A percentile compares a stretch with the other conserved stretches of the same genome.
These are phyloP conservation scores for Cynopterus sphinx DNA, from an alignment of 2,797 vertebrate species.

Conservation along the genomic window DNA sequence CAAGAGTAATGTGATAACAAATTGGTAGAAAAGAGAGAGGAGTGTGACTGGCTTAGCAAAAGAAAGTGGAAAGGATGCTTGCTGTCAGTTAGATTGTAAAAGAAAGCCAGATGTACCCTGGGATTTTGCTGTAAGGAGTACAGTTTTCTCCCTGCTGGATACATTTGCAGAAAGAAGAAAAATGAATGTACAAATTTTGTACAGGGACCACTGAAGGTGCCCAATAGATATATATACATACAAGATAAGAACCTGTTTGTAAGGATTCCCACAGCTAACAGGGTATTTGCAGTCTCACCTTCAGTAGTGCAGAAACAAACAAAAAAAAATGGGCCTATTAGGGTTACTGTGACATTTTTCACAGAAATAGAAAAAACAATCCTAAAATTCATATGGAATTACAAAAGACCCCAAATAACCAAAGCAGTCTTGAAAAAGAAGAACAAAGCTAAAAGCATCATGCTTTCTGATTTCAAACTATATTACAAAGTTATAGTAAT, in stretches of 20 bases:
- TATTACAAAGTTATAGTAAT: not conserved
- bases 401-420: too few species aligned
- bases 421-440: too few species aligned
- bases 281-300: not conserved
- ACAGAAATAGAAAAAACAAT: too few species aligned
- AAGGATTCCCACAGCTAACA: not conserved
- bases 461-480: too few species aligned
- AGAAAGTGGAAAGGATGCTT: not conserved
- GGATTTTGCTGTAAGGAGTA: not conserved
- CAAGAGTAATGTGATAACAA: not conserved
- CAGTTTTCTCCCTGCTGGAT: not conserved
- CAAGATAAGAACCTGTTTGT: not conserved
- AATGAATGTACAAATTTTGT: not conserved
- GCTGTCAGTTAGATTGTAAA: not conserved
- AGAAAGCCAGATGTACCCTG: not conserved
- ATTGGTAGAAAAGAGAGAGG: not conserved
- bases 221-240: not conserved
- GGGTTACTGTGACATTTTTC: not conserved
- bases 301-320: not conserved
- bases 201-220: not conserved
- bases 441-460: too few species aligned
- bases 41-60: not conserved
- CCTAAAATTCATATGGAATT: too few species aligned
- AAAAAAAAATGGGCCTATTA: not conserved
- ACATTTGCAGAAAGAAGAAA: not conserved